Evolutionary conservation across 30 jellyfish, hydroid and myxozoan genomes (phyloP).

Genomic region (Mastigias papua): DNA sequence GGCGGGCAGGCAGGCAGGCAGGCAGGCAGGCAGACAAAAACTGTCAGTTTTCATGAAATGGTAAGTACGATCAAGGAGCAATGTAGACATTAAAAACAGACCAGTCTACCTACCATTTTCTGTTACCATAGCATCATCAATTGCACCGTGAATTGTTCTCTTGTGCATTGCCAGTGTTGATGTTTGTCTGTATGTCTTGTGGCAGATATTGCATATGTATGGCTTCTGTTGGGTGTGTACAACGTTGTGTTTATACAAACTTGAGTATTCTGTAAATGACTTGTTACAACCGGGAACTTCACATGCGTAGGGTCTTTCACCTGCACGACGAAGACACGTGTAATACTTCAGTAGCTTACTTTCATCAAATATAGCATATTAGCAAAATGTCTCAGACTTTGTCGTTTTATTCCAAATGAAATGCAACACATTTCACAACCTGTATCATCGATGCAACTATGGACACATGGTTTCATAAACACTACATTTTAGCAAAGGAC

Average conservation of each 20-base stretch:
- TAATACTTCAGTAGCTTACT: no score
- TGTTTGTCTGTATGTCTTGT: constrained; percentile 93
- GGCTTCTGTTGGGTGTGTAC: constrained; percentile 99
- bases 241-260: constrained; percentile 95
- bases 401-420: no score
- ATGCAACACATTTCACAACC: no score
- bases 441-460: no score
- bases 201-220: constrained; percentile 88
- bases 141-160: constrained; percentile 93
- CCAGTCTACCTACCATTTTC: constrained; percentile 45
- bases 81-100: background rate
- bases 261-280: constrained; percentile 95
- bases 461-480: no score
- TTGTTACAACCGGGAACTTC: constrained; percentile 98
- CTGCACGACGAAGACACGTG: constrained; percentile 23
- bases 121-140: constrained; percentile 40
- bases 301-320: constrained; percentile 97
- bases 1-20: no score
- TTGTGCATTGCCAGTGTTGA: constrained; percentile 98
- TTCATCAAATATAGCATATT: no score
- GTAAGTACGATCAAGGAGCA: background rate
- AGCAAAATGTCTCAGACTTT: no score
- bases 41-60: no score
- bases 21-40: no score
- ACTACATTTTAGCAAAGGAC: background rate